phyloP scores from a whole-genome alignment of 30 jellyfish, hydroid and myxozoan genomes.

The Phacellophora camtschatica region DNA sequence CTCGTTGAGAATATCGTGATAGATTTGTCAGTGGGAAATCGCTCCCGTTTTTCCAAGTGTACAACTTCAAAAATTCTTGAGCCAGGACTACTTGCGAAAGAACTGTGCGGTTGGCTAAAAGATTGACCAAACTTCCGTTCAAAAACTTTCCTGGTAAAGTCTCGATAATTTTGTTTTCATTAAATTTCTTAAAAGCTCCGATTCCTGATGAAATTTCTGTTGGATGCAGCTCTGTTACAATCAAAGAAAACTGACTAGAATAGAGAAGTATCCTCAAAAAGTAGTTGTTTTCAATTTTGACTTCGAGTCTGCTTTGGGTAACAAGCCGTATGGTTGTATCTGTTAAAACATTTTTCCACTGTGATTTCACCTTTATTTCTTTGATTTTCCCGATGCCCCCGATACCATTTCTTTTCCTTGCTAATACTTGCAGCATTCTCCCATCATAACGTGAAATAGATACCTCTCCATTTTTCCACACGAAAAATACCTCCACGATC shows the following conservation, averaged over 20 bases:
- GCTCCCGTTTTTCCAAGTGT: constrained; percentile 19
- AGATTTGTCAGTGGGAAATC: constrained; percentile 10
- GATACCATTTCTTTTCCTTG: not conserved
- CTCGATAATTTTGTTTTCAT: not conserved
- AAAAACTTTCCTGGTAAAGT: constrained; percentile 4
- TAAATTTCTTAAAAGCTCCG: not conserved
- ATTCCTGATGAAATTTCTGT: not conserved
- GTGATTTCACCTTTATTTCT: not conserved
- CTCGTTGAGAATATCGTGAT: constrained; percentile 9
- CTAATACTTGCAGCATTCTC: not conserved
- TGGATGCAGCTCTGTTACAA: not conserved
- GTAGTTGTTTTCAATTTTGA: constrained; percentile 11
- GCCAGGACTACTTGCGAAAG: constrained; percentile 14
- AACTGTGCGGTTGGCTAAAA: not conserved
- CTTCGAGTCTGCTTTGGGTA: constrained; percentile 27
- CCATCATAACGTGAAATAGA: constrained; percentile 22
- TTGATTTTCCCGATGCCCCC: not conserved
- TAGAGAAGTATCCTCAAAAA: not conserved
- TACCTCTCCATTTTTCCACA: constrained; percentile 36
- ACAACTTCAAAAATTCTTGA: not conserved
- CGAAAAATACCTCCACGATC: constrained; percentile 24
- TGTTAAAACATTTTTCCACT: constrained; percentile 19
- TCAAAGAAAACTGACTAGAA: constrained; percentile 4
- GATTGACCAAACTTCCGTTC: constrained; percentile 21
- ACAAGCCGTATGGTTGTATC: constrained; percentile 41